Conservation (phyloP, 2,888 invertebrate genomes). For the Melinaea marsaeus region DNA sequence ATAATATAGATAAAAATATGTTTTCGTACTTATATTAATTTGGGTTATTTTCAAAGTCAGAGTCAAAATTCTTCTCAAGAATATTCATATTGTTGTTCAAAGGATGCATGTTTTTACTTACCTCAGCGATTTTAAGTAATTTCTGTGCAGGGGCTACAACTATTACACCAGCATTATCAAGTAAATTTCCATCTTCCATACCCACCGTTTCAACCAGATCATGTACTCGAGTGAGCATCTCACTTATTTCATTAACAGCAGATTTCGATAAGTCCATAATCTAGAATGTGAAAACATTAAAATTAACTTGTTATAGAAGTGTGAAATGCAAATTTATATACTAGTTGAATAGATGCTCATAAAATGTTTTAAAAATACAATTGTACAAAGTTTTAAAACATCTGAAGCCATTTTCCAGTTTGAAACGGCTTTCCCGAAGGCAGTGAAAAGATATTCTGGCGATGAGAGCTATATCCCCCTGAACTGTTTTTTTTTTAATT, state of each 20-base stretch:
- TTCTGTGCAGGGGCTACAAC: slow-evolving; percentile 35
- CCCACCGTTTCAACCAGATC: slow-evolving; percentile 31
- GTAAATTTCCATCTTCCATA: slow-evolving; percentile 18
- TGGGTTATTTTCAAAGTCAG: background rate
- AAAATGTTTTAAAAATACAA: no score
- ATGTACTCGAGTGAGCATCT: slow-evolving; percentile 35
- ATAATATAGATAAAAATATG: slow-evolving; percentile 10
- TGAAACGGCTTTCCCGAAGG: no score
- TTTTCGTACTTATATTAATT: slow-evolving; percentile 44
- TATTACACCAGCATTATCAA: slow-evolving; percentile 27
- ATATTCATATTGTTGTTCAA: no score
- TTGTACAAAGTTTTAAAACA: no score
- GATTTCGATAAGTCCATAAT: slow-evolving; percentile 30
- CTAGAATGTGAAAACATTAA: slow-evolving; percentile 18
- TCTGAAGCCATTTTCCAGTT: no score
- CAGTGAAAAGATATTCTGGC: no score
- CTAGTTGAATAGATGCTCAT: background rate
- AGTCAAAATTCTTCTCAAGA: no score
- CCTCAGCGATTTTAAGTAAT: slow-evolving; percentile 37
- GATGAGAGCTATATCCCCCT: no score
- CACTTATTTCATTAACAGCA: slow-evolving; percentile 31
- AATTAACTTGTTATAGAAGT: slow-evolving; percentile 1
- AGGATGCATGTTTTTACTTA: slow-evolving; percentile 12
- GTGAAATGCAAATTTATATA: background rate
- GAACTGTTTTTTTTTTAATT: no score